Percentiles rank a stretch among this genome's conserved stretches.
Conservation (phyloP, 2,888 invertebrate genomes). For the Callyntrura guangdongensis region DNA sequence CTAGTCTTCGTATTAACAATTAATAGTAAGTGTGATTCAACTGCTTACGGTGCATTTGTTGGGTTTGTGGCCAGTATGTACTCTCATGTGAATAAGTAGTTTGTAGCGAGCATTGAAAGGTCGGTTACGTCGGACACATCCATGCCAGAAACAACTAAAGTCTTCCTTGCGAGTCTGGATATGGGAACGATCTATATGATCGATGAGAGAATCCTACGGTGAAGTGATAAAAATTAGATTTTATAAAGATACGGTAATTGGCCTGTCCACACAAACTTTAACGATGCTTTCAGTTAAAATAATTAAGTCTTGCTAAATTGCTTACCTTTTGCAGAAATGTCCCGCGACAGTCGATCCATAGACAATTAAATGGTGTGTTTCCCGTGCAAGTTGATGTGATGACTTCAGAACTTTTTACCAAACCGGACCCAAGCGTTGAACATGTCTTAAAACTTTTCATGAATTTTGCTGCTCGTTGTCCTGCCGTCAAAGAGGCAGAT, state of each 20-base stretch:
- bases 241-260: too few relatives aligned
- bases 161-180: slow-evolving; percentile 90
- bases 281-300: too few relatives aligned
- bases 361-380: slow-evolving; percentile 87
- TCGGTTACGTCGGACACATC: slow-evolving; percentile 94
- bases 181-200: slow-evolving; percentile 93
- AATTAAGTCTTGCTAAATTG: too few relatives aligned
- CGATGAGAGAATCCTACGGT: slow-evolving; percentile 86
- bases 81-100: slow-evolving; percentile 97
- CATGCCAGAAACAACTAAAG: slow-evolving; percentile 97
- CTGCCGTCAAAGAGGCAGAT: not conserved
- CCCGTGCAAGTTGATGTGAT: not conserved
- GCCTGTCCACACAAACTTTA: too few relatives aligned
- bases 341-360: slow-evolving; percentile 95
- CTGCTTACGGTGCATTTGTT: slow-evolving; percentile 98
- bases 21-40: too few relatives aligned
- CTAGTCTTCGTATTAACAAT: too few relatives aligned
- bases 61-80: slow-evolving; percentile 99
- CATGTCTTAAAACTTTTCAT: slow-evolving; percentile 57
- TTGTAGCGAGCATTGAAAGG: slow-evolving; percentile 99
- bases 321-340: slow-evolving; percentile 91
- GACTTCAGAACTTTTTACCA: not conserved
- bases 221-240: too few relatives aligned
- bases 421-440: not conserved
- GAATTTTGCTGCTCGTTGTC: slow-evolving; percentile 59